Evolutionary conservation across 2,113 vertebrate genomes (phyloP).

Genomic region (Mesocricetus auratus): DNA sequence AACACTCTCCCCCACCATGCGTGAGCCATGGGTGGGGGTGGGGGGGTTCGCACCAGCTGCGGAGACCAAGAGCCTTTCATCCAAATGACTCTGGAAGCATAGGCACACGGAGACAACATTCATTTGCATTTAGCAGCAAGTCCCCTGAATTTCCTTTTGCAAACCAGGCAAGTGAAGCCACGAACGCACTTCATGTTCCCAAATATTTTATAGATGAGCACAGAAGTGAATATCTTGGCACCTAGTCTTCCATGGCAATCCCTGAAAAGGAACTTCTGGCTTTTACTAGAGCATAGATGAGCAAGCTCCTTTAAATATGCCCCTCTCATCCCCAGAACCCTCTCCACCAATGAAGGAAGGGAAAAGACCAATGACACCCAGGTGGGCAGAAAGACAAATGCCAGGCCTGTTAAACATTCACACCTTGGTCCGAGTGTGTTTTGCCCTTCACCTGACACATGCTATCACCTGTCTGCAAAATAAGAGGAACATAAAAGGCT

Average conservation of each 20-base stretch:
- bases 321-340: too few relatives aligned
- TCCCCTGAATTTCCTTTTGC: not conserved
- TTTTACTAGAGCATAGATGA: not conserved
- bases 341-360: not conserved
- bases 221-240: not conserved
- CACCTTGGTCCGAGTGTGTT: constrained; percentile 12
- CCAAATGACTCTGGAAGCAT: not conserved
- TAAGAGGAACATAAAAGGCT: not conserved
- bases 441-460: not conserved
- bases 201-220: not conserved
- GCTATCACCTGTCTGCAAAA: not conserved
- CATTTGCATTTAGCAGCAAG: not conserved
- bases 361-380: not conserved
- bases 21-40: rapidly evolving
- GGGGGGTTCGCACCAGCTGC: rapidly evolving
- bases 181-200: not conserved
- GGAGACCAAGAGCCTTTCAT: not conserved
- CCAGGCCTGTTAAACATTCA: not conserved
- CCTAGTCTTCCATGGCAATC: not conserved
- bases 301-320: not conserved
- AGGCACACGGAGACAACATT: constrained; percentile 4
- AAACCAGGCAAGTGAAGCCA: not conserved
- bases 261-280: not conserved
- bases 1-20: rapidly evolving
- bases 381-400: not conserved